Evolutionary conservation across 2,113 vertebrate species (phyloP).

Genomic region (Chelonoidis abingdonii): DNA sequence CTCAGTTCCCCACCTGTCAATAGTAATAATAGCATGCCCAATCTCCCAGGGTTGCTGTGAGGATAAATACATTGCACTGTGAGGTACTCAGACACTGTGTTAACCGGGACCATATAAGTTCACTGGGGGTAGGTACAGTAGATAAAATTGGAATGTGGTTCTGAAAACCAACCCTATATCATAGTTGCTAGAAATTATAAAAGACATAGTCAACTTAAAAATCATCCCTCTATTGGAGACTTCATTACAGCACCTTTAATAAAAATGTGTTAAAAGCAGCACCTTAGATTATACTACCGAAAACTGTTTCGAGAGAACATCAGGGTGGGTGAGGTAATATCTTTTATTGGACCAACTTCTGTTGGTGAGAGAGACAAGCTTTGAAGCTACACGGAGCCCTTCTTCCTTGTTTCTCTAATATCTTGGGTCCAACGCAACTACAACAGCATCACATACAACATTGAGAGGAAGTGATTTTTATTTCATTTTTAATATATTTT

Average conservation of each 20-base stretch:
- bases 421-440: not conserved
- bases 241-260: not conserved
- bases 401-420: not conserved
- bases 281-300: not conserved
- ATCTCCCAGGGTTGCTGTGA: not conserved
- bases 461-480: not conserved
- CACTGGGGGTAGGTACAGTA: not conserved
- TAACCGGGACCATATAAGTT: fast-evolving
- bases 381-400: too few species aligned
- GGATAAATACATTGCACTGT: not conserved
- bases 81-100: not conserved
- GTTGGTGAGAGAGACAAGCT: not conserved
- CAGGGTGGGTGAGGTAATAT: not conserved
- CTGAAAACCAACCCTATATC: not conserved
- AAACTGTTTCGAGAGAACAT: not conserved
- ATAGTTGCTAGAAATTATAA: not conserved
- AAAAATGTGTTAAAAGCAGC: not conserved
- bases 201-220: not conserved
- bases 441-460: not conserved
- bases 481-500: not conserved
- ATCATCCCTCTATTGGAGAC: not conserved
- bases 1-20: not conserved
- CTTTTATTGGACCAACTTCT: not conserved
- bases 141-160: not conserved
- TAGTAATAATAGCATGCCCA: not conserved